Base-by-base conservation (phyloP, 2,113 vertebrate genomes). In the Hymenochirus boettgeri region DNA sequence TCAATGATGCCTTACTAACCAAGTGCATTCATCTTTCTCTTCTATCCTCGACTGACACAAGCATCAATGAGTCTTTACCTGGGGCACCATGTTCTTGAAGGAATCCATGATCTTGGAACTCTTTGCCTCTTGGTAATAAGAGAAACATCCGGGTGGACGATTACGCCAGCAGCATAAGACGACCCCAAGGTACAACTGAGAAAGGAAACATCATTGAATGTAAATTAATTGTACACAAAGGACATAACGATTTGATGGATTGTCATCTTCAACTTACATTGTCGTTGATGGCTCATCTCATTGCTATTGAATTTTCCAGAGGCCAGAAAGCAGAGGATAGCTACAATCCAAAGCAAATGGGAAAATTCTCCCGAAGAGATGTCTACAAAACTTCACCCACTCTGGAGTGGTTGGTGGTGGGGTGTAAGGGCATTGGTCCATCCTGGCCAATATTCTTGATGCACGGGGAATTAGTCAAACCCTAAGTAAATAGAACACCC, bases 331-430 rank as follows among this genome's bases (percentile, higher is more conserved):
- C 94, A 96, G 73, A 97, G 91, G 74, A 92, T 33, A 67, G 93
- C 92, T 0, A 93, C 94, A 4, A 90, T 95, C 94, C 94, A 97
- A 25, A 96, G 85, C 63, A 96, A 79, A 75, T 96, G 88, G 79
- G 93, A 97, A 82, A 97, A 97, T 3, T 93, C 94, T 0, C 0
- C 94, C 93, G 0, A 97, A 97, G 7, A 97, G 89, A 81, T 97
- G 94, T 1, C 91, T 90, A 61, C 93, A 97, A 81, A 97, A 97
- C 82, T 97, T 97, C 62, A 97, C 87, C 94, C 94, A 97, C 77
- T 97, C 94, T 0, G 94, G 94, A 1, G 86, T 94, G 46, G 93
- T 94, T 1, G 93, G 93, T 0, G 93, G 93, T 0, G 93, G 94
- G 0, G 93, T 96, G 29, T 96, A 27, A 97, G 78, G 0, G 89